Evolutionary conservation across 2,888 invertebrate genomes (phyloP), one percentile per base, ranked within the genome.

Genomic region (Scaptomyza flava): DNA sequence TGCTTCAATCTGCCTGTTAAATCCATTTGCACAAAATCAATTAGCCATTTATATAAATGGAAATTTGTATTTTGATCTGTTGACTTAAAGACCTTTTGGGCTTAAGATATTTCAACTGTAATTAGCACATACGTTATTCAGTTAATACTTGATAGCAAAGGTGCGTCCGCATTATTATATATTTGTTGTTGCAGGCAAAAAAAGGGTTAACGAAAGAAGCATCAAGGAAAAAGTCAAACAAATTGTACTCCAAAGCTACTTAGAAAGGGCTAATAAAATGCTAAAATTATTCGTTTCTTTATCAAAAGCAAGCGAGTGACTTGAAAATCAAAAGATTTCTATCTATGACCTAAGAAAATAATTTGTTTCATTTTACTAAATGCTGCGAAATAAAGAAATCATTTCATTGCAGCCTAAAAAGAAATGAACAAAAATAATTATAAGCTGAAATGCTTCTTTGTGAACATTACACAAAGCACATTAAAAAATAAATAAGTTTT

Each of bases 241-340:
- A 17, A 17, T 17, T 17, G 17, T 17, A 17, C 17, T 17, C 17
- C 17, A 17, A 17, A 17, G 17, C 17, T 17, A 17, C 17, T 17
- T 1, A 17, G 17, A 1, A 17, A 17, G 17, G 17, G 1, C 47
- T 47, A 7, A 11, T 33, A 47, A 48, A 20, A 33, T 6, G 8
- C 1, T 20, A 8, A 48, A 48, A 12, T 33, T 48, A 48, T 33
- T 48, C 33, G 17, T 48, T 48, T 48, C 17, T 17, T 31, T 48
- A 47, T 33, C 31, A 48, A 14, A 33, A 12, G 8, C 5, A 33
- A 33, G 5, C 12, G 12, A 8, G 17, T 8, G 0, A 1, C 17
- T 17, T 23, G 2, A 38, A 17, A 30, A 8, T 17, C n/a, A n/a
- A n/a, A 3, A n/a, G 6, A 12, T n/a, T 53, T 31, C 9, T 3